Base-by-base conservation (phyloP, 2,797 vertebrate species). In the Darevskia nairensis region DNA sequence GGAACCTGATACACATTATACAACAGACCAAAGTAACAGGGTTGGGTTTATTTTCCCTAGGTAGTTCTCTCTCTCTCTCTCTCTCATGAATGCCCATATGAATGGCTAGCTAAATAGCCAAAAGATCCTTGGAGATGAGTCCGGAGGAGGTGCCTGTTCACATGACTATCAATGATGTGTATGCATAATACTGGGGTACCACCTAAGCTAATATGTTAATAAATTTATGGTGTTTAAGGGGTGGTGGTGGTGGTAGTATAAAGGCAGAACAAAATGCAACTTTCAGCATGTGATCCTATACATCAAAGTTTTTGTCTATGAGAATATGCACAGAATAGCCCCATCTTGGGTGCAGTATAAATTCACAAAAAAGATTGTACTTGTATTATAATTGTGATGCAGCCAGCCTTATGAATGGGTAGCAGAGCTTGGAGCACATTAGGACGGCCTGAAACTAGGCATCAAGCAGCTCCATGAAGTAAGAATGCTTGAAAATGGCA, bases 401-500 rank as follows among this genome's bases (percentile, higher is more conserved):
- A 85, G 11, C 64, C 41, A 50, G 2, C 29, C 29, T 68, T 17
- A n/a, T 35, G 41, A 17, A n/a, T 50, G 41, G 27, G 74, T 2
- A 25, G 39, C 59, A 29, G 29, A 84, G 44, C 76, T 27, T 35
- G 64, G 13, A 55, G 44, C 76, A 32, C 61, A 32, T 77, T 85
- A 85, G 35, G 17, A 46, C 17, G 10, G 50, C 75, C 82, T 61
- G 23, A 75, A 84, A 84, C 46, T 46, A 15, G 68, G 35, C 19
- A 66, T 61, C 29, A n/a, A 39, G 15, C 17, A 66, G 27, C 39
- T 78, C 61, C 27, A 23, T 66, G 27, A 29, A 66, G 39, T 77
- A 50, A 59, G 69, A 84, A 84, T 72, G 68, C 46, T 19, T 82
- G 44, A 50, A 72, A 59, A 75, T 39, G 82, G 69, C 82, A 84